Percentiles rank a stretch among this genome's conserved stretches.
These are phyloP conservation scores for Pristionchus japonicus DNA, from an alignment of 2,888 invertebrate genomes.

Conservation along the genomic window DNA sequence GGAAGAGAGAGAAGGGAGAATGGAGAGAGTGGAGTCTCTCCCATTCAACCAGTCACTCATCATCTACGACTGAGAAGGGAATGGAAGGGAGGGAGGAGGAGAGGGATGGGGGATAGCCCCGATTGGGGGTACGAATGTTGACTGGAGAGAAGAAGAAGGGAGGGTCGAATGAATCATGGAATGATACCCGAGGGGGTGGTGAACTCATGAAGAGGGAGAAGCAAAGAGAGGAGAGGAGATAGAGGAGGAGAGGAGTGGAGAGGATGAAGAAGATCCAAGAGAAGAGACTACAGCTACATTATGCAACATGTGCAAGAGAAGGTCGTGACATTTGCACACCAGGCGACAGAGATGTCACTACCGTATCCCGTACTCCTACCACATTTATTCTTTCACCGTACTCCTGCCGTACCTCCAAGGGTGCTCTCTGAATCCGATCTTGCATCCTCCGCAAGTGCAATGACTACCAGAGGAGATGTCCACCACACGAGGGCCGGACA, in stretches of 20 bases:
- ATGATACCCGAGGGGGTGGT: constrained; percentile 24
- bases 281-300: neutral
- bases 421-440: constrained; percentile 6
- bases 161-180: constrained; percentile 28
- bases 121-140: neutral
- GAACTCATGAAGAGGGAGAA: constrained; percentile 2
- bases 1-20: neutral
- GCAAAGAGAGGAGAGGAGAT: neutral
- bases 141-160: constrained; percentile 9
- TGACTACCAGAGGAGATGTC: constrained; percentile 4
- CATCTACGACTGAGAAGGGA: neutral
- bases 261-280: neutral
- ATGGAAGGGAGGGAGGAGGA: too few relatives aligned
- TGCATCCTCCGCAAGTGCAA: constrained; percentile 19
- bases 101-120: neutral
- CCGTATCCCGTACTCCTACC: too few relatives aligned
- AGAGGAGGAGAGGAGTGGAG: too few relatives aligned
- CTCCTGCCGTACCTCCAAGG: constrained; percentile 29
- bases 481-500: neutral
- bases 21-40: neutral
- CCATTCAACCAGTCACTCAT: neutral
- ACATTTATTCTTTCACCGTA: too few relatives aligned
- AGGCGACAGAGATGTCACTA: neutral
- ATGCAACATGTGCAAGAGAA: neutral
- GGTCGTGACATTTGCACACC: constrained; percentile 6